These are phyloP conservation scores for Ateles fusciceps DNA, from an alignment of 2,797 vertebrate species.

Conservation along the genomic window DNA sequence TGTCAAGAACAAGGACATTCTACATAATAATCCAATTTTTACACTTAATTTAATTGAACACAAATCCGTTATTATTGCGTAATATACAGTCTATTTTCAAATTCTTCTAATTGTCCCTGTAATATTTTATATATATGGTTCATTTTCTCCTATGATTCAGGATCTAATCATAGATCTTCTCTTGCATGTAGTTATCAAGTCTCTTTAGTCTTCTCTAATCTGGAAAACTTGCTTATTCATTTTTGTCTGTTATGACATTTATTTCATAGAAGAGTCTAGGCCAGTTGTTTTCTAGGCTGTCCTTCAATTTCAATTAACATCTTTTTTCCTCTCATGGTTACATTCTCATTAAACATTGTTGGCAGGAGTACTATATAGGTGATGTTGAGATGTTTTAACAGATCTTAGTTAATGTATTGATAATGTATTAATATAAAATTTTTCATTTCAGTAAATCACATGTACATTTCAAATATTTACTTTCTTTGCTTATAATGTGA, in stretches of 20 bases:
- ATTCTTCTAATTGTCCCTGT: not conserved
- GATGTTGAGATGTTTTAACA: slow-evolving; percentile 8
- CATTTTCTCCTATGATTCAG: not conserved
- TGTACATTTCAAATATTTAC: slow-evolving; percentile 36
- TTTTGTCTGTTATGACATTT: not conserved
- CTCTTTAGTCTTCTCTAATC: not conserved
- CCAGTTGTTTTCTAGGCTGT: not conserved
- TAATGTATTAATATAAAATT: not conserved
- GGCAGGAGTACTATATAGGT: not conserved
- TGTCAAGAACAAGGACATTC: not conserved
- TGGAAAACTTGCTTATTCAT: not conserved
- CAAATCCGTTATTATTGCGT: not conserved
- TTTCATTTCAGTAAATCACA: slow-evolving; percentile 47
- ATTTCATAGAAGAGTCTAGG: not conserved
- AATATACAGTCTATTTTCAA: not conserved
- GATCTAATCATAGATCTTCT: not conserved
- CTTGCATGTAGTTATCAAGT: not conserved
- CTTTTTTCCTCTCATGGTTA: not conserved
- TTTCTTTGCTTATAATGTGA: not conserved
- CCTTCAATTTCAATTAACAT: not conserved
- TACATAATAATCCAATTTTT: not conserved
- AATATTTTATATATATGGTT: not conserved
- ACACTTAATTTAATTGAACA: slow-evolving; percentile 3
- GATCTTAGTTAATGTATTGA: not conserved
- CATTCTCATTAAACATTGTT: slow-evolving; percentile 21